Percentiles rank a stretch among this genome's conserved stretches.
Evolutionary conservation across 2,113 vertebrate genomes (phyloP).

Genomic region (Oreochromis spilurus): DNA sequence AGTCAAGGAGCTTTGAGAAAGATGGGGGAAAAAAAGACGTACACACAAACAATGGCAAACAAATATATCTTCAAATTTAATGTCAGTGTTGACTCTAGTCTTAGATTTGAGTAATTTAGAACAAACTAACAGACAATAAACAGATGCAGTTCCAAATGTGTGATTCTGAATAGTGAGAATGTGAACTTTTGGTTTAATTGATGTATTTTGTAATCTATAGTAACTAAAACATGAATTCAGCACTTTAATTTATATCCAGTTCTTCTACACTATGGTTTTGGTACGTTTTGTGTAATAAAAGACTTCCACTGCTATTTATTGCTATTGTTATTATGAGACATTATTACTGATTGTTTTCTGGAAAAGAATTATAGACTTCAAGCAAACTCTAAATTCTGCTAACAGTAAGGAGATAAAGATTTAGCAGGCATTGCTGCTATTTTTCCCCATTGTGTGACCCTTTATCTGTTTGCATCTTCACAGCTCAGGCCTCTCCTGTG

Average conservation of each 20-base stretch:
- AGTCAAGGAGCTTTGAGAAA: background rate
- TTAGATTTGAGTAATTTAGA: background rate
- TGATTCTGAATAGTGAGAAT: background rate
- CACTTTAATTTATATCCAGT: background rate
- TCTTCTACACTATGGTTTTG: background rate
- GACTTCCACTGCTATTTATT: background rate
- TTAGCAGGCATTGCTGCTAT: background rate
- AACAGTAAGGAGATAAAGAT: background rate
- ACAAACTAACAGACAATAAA: background rate
- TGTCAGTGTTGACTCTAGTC: background rate
- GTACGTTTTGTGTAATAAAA: background rate
- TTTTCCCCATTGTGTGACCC: background rate
- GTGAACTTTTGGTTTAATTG: background rate
- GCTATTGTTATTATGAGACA: background rate
- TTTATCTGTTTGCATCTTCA: background rate
- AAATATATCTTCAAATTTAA: background rate
- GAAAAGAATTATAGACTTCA: background rate
- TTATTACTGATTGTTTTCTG: background rate
- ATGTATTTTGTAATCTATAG: background rate
- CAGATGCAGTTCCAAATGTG: background rate
- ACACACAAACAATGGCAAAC: background rate
- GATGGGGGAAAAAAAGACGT: background rate
- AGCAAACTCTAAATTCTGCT: background rate
- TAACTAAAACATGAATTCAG: background rate
- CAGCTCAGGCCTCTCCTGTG: background rate